Evolutionary conservation across 1,140 invertebrate species (phyloP).

Genomic region (Agraylea sexmaculata): DNA sequence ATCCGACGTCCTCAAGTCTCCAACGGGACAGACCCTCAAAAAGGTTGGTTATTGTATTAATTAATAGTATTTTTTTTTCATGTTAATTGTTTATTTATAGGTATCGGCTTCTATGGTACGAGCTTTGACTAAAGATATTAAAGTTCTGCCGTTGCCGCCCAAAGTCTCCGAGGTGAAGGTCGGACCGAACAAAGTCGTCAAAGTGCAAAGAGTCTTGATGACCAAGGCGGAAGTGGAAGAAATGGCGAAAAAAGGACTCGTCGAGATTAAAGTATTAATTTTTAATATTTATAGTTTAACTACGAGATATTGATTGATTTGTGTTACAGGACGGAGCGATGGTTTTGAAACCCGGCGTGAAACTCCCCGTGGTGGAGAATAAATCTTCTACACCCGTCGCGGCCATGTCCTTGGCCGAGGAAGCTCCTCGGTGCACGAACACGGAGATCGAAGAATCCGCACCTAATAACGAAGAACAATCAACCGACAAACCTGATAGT

Average conservation of each 20-base stretch:
- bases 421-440: no score
- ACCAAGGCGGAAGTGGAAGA: slow-evolving; percentile 47
- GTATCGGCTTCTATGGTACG: slow-evolving; percentile 20
- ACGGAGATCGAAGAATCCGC: no score
- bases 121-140: slow-evolving; percentile 32
- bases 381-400: no score
- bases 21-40: slow-evolving; percentile 33
- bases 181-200: slow-evolving; percentile 43
- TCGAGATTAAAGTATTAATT: slow-evolving; percentile 40
- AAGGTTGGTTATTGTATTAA: slow-evolving; percentile 25
- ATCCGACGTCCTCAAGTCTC: slow-evolving; percentile 25
- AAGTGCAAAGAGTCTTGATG: slow-evolving; percentile 47
- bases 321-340: slow-evolving; percentile 33
- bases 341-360: slow-evolving; percentile 37
- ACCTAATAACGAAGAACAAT: no score
- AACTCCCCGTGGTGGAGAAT: slow-evolving; percentile 27
- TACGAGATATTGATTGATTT: neutral
- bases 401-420: no score
- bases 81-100: slow-evolving; percentile 1
- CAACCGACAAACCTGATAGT: no score
- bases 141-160: slow-evolving; percentile 28
- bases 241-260: slow-evolving; percentile 45
- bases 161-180: slow-evolving; percentile 43
- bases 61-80: neutral
- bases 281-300: neutral